Base-by-base conservation (phyloP, 2,888 invertebrate genomes). In the Leptinotarsa tumamoca region DNA sequence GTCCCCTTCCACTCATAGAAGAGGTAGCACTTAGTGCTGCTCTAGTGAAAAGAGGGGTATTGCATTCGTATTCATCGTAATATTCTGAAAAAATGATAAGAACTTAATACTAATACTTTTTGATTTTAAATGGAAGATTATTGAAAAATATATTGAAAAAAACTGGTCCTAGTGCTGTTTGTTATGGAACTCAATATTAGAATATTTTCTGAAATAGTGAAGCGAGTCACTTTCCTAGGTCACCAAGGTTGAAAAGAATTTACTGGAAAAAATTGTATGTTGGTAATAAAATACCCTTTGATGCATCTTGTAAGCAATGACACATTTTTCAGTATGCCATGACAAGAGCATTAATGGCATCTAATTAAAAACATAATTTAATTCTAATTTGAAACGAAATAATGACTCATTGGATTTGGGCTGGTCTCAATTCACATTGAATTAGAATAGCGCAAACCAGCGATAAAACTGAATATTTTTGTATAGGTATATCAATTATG, bases 1-100 rank as follows among this genome's bases (percentile, higher is more conserved):
- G 94, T 76, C 95, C 96, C 86, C 96, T 91, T 83, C 95, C 95
- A 69, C 92, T 91, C 76, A 96, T 89, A 82, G 93, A 94, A 21
- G 96, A 95, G 61, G 96, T 96, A 49, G 96, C 96, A 78, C 91
- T 92, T 80, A 97, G 88, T 78, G 90, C 92, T 78, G 96, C 93
- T 83, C 89, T 91, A 68, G 93, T 93, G 86, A 96, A 90, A 75
- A 97, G 89, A 14, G 96, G 94, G 83, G 92, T 91, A 87, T 94
- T 95, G 88, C 96, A 96, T 89, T 96, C 95, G 87, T 93, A 93
- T 83, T 93, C 91, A 79, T 85, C 87, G 82, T 89, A 90, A 71
- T 94, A 94, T 83, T 81, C 89, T 88, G 63, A 80, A 83, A 83
- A 43, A 43, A 43, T 56, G 7, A 68, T 54, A 54, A 52, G 1